Conservation (phyloP, 2,888 invertebrate genomes). For the Pediacus dermestoides region DNA sequence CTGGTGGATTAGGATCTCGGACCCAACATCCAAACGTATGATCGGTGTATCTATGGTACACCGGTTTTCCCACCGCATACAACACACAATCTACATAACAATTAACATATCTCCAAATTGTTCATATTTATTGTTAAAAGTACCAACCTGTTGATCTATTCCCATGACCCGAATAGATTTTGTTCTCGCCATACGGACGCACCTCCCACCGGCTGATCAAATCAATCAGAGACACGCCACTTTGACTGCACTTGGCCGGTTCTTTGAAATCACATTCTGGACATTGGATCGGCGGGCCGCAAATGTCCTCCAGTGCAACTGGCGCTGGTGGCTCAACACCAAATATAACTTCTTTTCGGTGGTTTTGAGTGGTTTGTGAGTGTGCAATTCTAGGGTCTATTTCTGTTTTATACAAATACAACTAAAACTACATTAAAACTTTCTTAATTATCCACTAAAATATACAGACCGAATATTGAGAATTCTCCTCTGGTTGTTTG, state of each 20-base stretch:
- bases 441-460: neutral
- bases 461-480: slow-evolving; percentile 60
- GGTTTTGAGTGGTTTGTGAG: slow-evolving; percentile 40
- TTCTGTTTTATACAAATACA: slow-evolving; percentile 36
- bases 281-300: slow-evolving; percentile 59
- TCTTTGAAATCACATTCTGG: slow-evolving; percentile 58
- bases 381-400: slow-evolving; percentile 49
- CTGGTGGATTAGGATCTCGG: slow-evolving; percentile 64
- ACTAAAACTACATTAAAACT: neutral
- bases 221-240: slow-evolving; percentile 57
- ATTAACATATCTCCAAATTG: neutral
- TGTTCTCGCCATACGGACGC: slow-evolving; percentile 58
- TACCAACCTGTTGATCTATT: slow-evolving; percentile 51
- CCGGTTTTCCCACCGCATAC: slow-evolving; percentile 90
- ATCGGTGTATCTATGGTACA: slow-evolving; percentile 78
- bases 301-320: slow-evolving; percentile 58
- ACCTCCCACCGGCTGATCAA: slow-evolving; percentile 55
- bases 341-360: slow-evolving; percentile 45
- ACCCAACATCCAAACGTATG: slow-evolving; percentile 82
- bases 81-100: slow-evolving; percentile 67
- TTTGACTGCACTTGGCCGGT: slow-evolving; percentile 56
- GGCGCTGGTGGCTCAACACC: slow-evolving; percentile 61
- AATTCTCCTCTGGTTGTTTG: slow-evolving; percentile 75
- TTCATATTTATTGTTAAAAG: neutral
- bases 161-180: slow-evolving; percentile 57